Evolutionary conservation across 2,888 invertebrate genomes (phyloP), one percentile per base, ranked within the genome.

Genomic region (Pseudeuparius sepicola): DNA sequence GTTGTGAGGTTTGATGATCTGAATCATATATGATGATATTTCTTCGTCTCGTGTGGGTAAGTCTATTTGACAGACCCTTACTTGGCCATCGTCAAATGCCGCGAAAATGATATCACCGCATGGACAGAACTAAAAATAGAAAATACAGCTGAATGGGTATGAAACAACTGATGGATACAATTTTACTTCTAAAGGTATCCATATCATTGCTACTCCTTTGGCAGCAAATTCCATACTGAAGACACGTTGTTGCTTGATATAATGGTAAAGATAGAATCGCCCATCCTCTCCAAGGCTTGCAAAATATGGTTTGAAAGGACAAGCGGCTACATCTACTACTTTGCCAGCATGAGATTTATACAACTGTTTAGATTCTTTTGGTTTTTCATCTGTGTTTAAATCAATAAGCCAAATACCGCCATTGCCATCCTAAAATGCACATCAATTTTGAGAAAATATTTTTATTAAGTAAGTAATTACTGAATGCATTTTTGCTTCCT

Each of bases 371-470:
- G 76, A 66, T 2, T 64, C 54, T 27, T 51, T 43, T 7, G 53
- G 51, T 60, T 48, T 61, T 45, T 55, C 46, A 14, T 66, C 64
- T 4, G 67, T 71, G 11, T 72, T 71, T 3, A 85, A 59, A 49
- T 83, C 80, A 25, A 81, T 67, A 20, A 68, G 56, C 83, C 84
- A 85, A 29, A 92, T 67, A 2, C 86, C 88, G 7, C 90, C 90
- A 43, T 78, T 80, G 2, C 79, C 85, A 64, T 92, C 92, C 85
- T 88, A 42, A 15, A 50, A 39, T 34, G 33, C 14, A 30, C n/a
- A n/a, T n/a, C n/a, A n/a, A n/a, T n/a, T n/a, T n/a, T n/a, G n/a
- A n/a, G n/a, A n/a, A n/a, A n/a, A n/a, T n/a, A n/a, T n/a, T n/a
- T n/a, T n/a, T n/a, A n/a, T n/a, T n/a, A n/a, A n/a, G n/a, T n/a